phyloP scores from a whole-genome alignment of 1,140 invertebrate genomes.

The Trichomalopsis sarcophagae region DNA sequence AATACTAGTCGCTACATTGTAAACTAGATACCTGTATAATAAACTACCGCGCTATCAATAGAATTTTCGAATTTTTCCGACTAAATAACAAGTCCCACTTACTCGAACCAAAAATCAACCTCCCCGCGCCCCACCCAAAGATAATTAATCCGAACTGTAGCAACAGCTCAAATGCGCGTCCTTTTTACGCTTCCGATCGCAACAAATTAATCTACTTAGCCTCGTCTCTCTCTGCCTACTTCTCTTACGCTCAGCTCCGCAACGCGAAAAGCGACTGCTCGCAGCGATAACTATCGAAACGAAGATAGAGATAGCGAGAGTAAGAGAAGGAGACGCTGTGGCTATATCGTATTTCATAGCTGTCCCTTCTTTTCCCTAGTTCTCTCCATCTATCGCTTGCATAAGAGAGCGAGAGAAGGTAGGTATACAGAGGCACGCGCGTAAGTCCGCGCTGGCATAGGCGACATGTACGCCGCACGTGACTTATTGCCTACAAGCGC shows the following conservation, averaged over 20 bases:
- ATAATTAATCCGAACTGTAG: neutral
- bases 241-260: neutral
- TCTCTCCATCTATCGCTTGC: neutral
- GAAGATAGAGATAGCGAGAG: neutral
- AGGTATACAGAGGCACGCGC: constrained; percentile 44
- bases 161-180: constrained; percentile 33
- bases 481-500: constrained; percentile 71
- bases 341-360: constrained; percentile 25
- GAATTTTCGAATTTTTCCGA: too few relatives aligned
- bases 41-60: too few relatives aligned
- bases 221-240: neutral
- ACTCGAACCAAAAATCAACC: neutral
- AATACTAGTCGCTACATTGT: neutral
- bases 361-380: neutral
- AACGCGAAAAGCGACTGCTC: constrained; percentile 41
- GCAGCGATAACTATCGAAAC: constrained; percentile 16
- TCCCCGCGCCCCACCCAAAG: too few relatives aligned
- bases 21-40: too few relatives aligned
- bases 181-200: neutral
- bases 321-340: constrained; percentile 5
- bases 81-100: too few relatives aligned
- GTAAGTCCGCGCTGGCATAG: constrained; percentile 61
- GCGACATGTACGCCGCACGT: constrained; percentile 68
- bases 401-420: neutral
- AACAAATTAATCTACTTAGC: constrained; percentile 27